phyloP scores from a whole-genome alignment of 2,888 invertebrate genomes.

The Lepidocyrtinus sp. region DNA sequence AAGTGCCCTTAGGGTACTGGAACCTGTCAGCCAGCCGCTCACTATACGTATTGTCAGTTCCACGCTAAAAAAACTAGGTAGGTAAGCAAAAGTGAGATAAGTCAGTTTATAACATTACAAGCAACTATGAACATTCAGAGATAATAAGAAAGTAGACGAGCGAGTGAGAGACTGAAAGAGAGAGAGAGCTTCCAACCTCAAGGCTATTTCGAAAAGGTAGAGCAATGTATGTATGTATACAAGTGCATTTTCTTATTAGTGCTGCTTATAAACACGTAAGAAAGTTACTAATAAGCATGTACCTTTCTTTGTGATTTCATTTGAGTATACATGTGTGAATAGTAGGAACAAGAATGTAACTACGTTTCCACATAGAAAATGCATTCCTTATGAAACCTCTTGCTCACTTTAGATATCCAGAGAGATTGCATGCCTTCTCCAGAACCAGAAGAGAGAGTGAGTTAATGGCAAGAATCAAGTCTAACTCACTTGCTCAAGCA shows the following conservation, averaged over 20 bases:
- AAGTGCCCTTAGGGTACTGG: slow-evolving; percentile 69
- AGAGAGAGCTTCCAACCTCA: slow-evolving; percentile 52
- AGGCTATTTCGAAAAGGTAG: slow-evolving; percentile 59
- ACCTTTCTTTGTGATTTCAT: slow-evolving; percentile 24
- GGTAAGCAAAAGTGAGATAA: slow-evolving; percentile 9
- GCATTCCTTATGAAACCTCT: slow-evolving; percentile 35
- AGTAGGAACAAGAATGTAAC: slow-evolving; percentile 4
- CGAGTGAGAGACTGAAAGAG: too few species aligned
- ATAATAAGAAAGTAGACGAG: slow-evolving; percentile 17
- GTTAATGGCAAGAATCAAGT: slow-evolving; percentile 15
- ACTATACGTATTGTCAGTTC: slow-evolving; percentile 36
- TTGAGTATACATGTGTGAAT: slow-evolving; percentile 7
- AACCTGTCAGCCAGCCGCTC: slow-evolving; percentile 69
- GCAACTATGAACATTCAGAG: slow-evolving; percentile 6
- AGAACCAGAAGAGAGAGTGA: background rate
- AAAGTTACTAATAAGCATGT: slow-evolving; percentile 24
- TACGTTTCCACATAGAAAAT: slow-evolving; percentile 27
- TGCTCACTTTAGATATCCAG: background rate
- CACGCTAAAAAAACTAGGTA: slow-evolving; percentile 27
- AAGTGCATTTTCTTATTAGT: background rate
- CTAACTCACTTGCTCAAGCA: background rate
- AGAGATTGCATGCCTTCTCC: slow-evolving; percentile 17
- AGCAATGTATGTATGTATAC: slow-evolving; percentile 19
- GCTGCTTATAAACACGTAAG: background rate
- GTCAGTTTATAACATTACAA: background rate